Percentiles rank a stretch among this genome's conserved stretches.
These are phyloP conservation scores for Latrodectus elegans DNA, from an alignment of 2,888 invertebrate genomes.

Conservation along the genomic window DNA sequence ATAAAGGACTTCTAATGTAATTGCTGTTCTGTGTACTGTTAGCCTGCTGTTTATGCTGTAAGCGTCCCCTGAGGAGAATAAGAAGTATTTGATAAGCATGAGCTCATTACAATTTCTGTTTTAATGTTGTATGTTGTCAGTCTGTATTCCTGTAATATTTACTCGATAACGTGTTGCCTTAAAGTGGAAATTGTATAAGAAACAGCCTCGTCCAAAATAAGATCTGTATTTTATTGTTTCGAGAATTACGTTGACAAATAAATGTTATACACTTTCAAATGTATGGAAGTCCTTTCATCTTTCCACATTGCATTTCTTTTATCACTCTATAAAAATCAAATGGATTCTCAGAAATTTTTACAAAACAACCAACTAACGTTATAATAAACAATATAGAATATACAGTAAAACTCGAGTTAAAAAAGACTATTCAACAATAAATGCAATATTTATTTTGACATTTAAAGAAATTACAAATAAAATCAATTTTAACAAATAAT, in stretches of 20 bases:
- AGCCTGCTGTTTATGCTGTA: slow-evolving; percentile 38
- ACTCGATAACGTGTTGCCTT: neutral
- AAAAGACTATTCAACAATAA: too few species aligned
- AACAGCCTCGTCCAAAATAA: slow-evolving; percentile 32
- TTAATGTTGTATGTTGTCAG: slow-evolving; percentile 41
- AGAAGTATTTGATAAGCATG: slow-evolving; percentile 63
- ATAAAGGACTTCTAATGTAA: slow-evolving; percentile 41
- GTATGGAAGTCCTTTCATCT: neutral
- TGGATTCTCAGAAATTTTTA: too few species aligned
- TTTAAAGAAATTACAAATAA: too few species aligned
- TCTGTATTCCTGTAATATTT: slow-evolving; percentile 33
- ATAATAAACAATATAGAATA: too few species aligned
- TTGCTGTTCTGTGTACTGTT: neutral
- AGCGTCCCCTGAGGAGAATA: neutral
- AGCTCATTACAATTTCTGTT: slow-evolving; percentile 37
- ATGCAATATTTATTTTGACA: too few species aligned
- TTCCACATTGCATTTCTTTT: neutral
- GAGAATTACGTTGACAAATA: slow-evolving; percentile 45
- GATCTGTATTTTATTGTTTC: slow-evolving; percentile 67
- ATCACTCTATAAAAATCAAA: too few species aligned
- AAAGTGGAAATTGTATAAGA: slow-evolving; percentile 23
- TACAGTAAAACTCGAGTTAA: too few species aligned
- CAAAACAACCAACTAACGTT: too few species aligned
- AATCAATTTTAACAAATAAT: too few species aligned
- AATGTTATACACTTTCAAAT: slow-evolving; percentile 57